A percentile compares a stretch with the other conserved stretches of the same genome.
These are phyloP conservation scores for Cromileptes altivelis DNA, from an alignment of 2,113 vertebrate species.

Conservation along the genomic window DNA sequence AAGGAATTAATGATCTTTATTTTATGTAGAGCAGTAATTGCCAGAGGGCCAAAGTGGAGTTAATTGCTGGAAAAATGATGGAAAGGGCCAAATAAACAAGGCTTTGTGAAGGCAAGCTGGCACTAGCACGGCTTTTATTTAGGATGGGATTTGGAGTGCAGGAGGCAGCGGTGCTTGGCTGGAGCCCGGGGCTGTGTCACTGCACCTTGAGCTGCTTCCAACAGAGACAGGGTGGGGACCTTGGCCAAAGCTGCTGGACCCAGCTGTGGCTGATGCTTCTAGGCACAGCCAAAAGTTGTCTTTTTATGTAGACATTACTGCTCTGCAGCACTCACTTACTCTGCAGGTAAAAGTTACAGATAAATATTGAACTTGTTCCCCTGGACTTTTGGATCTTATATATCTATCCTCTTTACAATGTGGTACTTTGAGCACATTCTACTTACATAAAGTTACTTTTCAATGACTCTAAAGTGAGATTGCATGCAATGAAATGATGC, in stretches of 20 bases:
- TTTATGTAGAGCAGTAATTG: conserved; percentile 84
- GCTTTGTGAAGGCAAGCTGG: conserved; percentile 61
- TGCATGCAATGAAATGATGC: conserved; percentile 49
- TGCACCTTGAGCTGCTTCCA: conserved; percentile 64
- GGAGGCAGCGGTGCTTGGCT: conserved; percentile 61
- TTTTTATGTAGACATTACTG: conserved; percentile 6
- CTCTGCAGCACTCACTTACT: conserved; percentile 10
- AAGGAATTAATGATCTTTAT: conserved; percentile 78
- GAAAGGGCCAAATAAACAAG: conserved; percentile 76
- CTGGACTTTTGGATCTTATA: not conserved
- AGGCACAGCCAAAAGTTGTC: conserved; percentile 31
- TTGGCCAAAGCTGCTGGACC: conserved; percentile 38
- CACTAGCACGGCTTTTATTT: conserved; percentile 63
- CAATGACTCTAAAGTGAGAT: conserved; percentile 23
- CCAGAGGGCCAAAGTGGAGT: conserved; percentile 78
- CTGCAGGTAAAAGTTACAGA: conserved; percentile 1
- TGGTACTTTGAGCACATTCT: not conserved
- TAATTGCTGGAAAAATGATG: conserved; percentile 80
- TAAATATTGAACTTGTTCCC: not conserved
- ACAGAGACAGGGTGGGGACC: conserved; percentile 28
- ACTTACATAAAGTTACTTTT: not conserved
- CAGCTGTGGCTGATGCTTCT: conserved; percentile 25
- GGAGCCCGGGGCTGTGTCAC: conserved; percentile 53
- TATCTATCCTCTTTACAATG: not conserved
- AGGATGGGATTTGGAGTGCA: conserved; percentile 62